Base-by-base conservation (phyloP, 37 sponge, comb jelly and placozoan genomes). In the Oopsacas minuta region DNA sequence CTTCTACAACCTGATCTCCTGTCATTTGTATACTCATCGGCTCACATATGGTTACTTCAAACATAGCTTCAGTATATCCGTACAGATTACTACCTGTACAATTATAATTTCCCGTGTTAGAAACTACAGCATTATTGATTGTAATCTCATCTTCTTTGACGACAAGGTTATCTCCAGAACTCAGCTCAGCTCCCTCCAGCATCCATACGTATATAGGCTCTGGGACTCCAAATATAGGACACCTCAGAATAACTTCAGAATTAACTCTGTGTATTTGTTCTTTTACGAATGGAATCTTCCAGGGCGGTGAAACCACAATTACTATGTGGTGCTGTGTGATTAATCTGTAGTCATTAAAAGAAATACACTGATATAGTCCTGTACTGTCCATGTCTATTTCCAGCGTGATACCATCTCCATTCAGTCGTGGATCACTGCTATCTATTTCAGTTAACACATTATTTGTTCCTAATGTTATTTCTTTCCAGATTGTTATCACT, bases 31-130 rank as follows among this genome's bases (percentile, higher is more conserved):
- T 3, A 34, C 1, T 61, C 5, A 61, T 61, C 28, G 7, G 1
- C 22, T 34, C 75, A 61, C 75, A 61, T 32, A 61, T 61, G 17
- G 75, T 61, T 61, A 61, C 28, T 61, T 61, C 75, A 61, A 61
- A 61, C 75, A 3, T 61, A 32, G 30, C 75, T 61, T 61, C 75
- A 7, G 32, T 25, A 7, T 61, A 34, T 61, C 75, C 75, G 28
- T 61, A 61, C 28, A n/a, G 75, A 61, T 61, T 61, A 10, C 75
- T 61, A 5, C 75, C 75, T 25, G 32, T 61, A n/a, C 75, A 61
- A 12, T 25, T 32, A 61, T 61, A 61, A 34, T 25, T 25, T 3
- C 7, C 7, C 7, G 22, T 61, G 22, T 61, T 12, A 34, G 22
- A 3, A 5, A 12, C 22, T 3, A 12, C 7, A n/a, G 75, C 75